Base-by-base conservation (phyloP, 53 echinoderm and acorn worm species). In the Patiria pectinifera region DNA sequence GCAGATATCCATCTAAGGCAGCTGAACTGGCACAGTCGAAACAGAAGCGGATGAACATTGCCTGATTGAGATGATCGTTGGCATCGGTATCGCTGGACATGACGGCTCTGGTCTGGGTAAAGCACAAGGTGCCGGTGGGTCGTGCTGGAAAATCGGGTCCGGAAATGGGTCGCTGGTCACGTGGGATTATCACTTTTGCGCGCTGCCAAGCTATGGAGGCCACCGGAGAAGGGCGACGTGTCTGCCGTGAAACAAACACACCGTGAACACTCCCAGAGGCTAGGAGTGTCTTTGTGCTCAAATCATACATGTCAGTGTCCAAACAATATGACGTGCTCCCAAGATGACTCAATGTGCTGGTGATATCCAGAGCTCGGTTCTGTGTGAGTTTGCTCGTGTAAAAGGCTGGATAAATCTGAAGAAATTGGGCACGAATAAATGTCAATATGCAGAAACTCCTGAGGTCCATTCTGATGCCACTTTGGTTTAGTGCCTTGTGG, bases 31-130 rank as follows among this genome's bases (percentile, higher is more conserved):
- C 78, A 6, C 85, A 85, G 66, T 92, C 92, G 26, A 85, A 77
- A 79, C 92, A 92, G 66, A 84, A 69, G 46, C 92, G 76, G 2
- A 92, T 69, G 69, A 66, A 78, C 22, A 63, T 62, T 11, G 92
- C 92, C 85, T 92, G 92, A 45, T 92, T 92, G 0, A 85, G 77
- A 18, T 92, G 92, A n/a, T 66, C 78, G 25, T 92, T 92, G 13
- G 12, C 21, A 63, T 92, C 92, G 0, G 92, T 77, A 24, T 92
- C 86, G 59, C 92, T 66, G 0, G 86, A 71, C 46, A 85, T 66
- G 19, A 85, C 92, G 43, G 48, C 23, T 18, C 78, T 62, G 62
- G 18, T 77, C 59, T 78, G 85, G 45, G 62, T 78, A 47, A 85
- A 92, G 79, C 44, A 23, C 3, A 13, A 15, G 4, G 76, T 8